These are phyloP conservation scores for Anoplolepis gracilipes DNA, from an alignment of 1,140 invertebrate genomes.

Conservation along the genomic window DNA sequence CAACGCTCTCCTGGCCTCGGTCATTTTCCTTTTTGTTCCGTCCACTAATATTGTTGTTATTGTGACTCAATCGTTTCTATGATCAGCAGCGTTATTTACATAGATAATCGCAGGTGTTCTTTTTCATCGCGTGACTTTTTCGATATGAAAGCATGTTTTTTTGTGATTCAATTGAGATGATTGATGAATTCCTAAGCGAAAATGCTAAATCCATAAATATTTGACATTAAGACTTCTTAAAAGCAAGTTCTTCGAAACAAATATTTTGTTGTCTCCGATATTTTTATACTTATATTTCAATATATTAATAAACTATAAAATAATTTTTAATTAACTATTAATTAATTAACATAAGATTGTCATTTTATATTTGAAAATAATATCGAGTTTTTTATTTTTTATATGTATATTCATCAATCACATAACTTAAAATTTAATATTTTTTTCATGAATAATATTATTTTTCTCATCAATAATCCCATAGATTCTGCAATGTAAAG, in stretches of 20 bases:
- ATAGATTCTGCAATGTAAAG: background rate
- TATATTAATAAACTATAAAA: too few relatives aligned
- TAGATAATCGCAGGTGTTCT: constrained; percentile 3
- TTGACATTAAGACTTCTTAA: background rate
- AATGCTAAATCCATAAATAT: background rate
- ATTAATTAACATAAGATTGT: too few relatives aligned
- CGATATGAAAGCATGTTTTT: background rate
- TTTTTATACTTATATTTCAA: background rate
- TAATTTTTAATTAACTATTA: too few relatives aligned
- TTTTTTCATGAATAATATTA: background rate
- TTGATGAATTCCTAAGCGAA: background rate
- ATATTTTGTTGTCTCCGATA: background rate
- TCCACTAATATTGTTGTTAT: background rate
- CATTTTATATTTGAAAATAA: too few relatives aligned
- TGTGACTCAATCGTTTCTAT: background rate
- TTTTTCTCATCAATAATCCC: background rate
- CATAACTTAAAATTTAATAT: too few relatives aligned
- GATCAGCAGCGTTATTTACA: constrained; percentile 2
- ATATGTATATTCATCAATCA: too few relatives aligned
- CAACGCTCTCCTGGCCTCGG: background rate
- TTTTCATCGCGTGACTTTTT: background rate
- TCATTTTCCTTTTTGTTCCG: constrained; percentile 7
- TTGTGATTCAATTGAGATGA: background rate
- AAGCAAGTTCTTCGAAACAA: too few relatives aligned
- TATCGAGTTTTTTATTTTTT: too few relatives aligned